Base-by-base conservation (phyloP, 2,888 invertebrate genomes). In the Diaprepes abbreviatus region DNA sequence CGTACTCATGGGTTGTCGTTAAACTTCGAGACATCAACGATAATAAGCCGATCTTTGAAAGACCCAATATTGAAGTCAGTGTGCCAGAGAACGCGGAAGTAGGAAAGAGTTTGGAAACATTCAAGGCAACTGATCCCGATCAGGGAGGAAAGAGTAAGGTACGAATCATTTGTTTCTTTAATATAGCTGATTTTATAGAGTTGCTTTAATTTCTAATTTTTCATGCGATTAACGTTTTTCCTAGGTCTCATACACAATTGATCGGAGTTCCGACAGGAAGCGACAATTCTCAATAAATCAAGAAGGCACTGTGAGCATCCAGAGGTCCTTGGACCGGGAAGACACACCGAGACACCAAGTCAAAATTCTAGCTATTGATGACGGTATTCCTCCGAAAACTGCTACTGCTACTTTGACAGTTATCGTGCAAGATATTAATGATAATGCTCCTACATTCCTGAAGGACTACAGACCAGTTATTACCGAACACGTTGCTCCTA, bases 261-360 rank as follows among this genome's bases (percentile, higher is more conserved):
- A 97, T 82, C 89, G 97, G 74, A 91, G 92, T 10, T 96, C 96
- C 1, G 97, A 97, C 82, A 89, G 96, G 70, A 95, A 96, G 82
- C 87, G 97, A 48, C 97, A 97, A 83, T 97, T 97, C 84, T 92
- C 93, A 54, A 97, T 97, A 74, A 96, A 94, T 83, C 95, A 95
- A 84, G 95, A 95, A 84, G 97, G 97, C 19, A 95, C 96, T 0
- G 96, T 98, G 0, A 94, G 95, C 74, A 97, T 97, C 81, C 97
- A 97, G 82, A 88, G 97, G 63, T 91, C 92, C 7, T 86, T 98
- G 66, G 98, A 98, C 83, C 89, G 97, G 59, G 98, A 98, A 85
- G 96, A 97, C 77, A 96, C 96, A 7, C 96, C 96, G 0, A 88
- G 96, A 54, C 97, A 98, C 88, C 96, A 96, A 87, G 95, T 97